Evolutionary conservation across 1,140 invertebrate genomes (phyloP).

Genomic region (Musca domestica): DNA sequence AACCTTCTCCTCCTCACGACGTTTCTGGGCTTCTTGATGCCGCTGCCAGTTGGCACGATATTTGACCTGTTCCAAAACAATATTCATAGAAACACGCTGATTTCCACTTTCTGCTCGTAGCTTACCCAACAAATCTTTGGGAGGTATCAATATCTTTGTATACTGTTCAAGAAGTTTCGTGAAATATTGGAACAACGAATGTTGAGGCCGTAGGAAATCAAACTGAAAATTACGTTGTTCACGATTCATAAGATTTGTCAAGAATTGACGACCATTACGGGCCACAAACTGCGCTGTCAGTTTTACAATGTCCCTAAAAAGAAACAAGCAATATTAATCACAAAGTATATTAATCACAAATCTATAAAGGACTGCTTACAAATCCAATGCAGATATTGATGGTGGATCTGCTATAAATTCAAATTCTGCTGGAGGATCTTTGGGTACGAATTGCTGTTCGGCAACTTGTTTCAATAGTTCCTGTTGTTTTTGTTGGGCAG

Average conservation of each 20-base stretch:
- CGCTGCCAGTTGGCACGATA: slow-evolving; percentile 95
- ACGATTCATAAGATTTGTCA: slow-evolving; percentile 97
- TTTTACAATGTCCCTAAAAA: slow-evolving; percentile 90
- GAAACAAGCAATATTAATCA: slow-evolving; percentile 1
- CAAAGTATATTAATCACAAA: not conserved
- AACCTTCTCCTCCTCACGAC: slow-evolving; percentile 90
- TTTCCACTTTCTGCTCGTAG: slow-evolving; percentile 73
- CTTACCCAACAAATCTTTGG: slow-evolving; percentile 83
- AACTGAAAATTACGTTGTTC: slow-evolving; percentile 99
- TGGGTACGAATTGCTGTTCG: slow-evolving; percentile 85
- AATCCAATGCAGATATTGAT: slow-evolving; percentile 96
- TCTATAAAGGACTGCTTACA: slow-evolving; percentile 59
- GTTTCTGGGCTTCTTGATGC: slow-evolving; percentile 87
- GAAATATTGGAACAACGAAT: slow-evolving; percentile 98
- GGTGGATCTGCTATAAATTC: slow-evolving; percentile 98
- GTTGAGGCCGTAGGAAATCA: slow-evolving; percentile 97
- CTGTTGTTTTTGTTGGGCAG: slow-evolving; percentile 80
- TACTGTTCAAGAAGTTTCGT: slow-evolving; percentile 98
- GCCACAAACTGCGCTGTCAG: slow-evolving; percentile 99
- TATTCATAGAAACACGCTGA: slow-evolving; percentile 60
- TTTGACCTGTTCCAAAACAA: slow-evolving; percentile 86
- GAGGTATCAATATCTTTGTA: slow-evolving; percentile 91
- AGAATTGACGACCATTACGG: slow-evolving; percentile 94
- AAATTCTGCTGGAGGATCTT: slow-evolving; percentile 93
- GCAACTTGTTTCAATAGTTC: slow-evolving; percentile 83